Evolutionary conservation across 1,140 invertebrate species (phyloP).

Genomic region (Metaphire vulgaris): DNA sequence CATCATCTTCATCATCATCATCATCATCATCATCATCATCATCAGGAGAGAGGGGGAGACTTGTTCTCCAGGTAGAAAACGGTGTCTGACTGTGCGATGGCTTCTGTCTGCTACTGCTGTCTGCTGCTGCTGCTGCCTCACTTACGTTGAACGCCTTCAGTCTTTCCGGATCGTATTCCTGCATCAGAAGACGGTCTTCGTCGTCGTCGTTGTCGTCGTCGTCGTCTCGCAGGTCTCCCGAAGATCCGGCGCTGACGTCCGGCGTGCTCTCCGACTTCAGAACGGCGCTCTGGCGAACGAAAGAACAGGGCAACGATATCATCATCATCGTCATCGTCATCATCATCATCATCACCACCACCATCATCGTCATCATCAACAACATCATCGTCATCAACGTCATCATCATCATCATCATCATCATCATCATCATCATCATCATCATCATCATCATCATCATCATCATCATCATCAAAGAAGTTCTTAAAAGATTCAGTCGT

Average conservation of each 20-base stretch:
- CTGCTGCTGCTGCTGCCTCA: too few relatives aligned
- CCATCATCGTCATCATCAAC: background rate
- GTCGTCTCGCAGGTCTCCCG: constrained; percentile 59
- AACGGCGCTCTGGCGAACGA: background rate
- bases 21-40: constrained; percentile 2
- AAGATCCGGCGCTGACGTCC: background rate
- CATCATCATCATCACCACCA: background rate
- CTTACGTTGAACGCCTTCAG: constrained; percentile 95
- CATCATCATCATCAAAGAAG: constrained; percentile 2
- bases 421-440: constrained; percentile 2
- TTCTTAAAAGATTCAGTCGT: too few relatives aligned
- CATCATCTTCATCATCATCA: background rate
- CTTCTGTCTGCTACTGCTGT: too few relatives aligned
- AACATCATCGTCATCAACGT: background rate
- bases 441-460: constrained; percentile 3
- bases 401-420: constrained; percentile 2
- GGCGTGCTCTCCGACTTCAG: background rate
- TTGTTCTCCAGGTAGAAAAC: too few relatives aligned
- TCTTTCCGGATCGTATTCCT: constrained; percentile 78
- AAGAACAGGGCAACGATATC: background rate
- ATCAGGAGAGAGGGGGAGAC: too few relatives aligned
- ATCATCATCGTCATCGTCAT: background rate
- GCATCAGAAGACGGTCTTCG: constrained; percentile 75
- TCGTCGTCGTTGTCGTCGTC: constrained; percentile 77
- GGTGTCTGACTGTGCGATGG: too few relatives aligned